Base-by-base conservation (phyloP, 2,797 vertebrate species). In the Anolis apletophallus region DNA sequence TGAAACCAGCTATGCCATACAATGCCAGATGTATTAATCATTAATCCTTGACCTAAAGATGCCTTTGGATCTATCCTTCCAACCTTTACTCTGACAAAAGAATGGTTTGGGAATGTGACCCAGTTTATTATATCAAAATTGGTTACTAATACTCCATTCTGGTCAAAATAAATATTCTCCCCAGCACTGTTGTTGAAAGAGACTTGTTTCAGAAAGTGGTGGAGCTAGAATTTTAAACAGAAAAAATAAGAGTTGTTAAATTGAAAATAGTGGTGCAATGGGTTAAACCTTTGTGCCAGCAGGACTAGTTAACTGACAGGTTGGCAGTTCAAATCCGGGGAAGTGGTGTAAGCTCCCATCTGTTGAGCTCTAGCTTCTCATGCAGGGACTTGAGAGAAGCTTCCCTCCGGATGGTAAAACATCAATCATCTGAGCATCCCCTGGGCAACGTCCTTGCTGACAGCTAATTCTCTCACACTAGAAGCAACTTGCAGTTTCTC, bases 161-260 rank as follows among this genome's bases (percentile, higher is more conserved):
- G 13, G 11, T 86, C n/a, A 80, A 80, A 80, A 11, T 8, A 64
- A 36, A 86, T 23, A 13, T 14, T 11, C 2, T 86, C 78, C 16
- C 54, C 68, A 52, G n/a, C 85, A 64, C 40, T 80, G 57, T 86
- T 86, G 57, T 86, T 86, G 54, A 86, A 86, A 29, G 69, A 80
- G 1, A 86, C 14, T 3, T 3, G 12, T 26, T 16, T 86, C 36
- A 86, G 34, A n/a, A 73, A 86, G 19, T 50, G 32, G 3, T 86
- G 85, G 9, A 86, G 69, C 85, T 86, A 34, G 29, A 80, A 2
- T 40, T 40, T 3, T 12, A 4, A 34, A 80, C 7, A 16, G 29
- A 67, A 55, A n/a, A 12, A 10, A 2, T 2, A 67, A n/a, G 10
- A 29, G 29, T 11, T 29, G 29, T 26, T 5, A 64, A n/a, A 67